A percentile compares a stretch with the other conserved stretches of the same genome.
Conservation (phyloP, 2,888 invertebrate species). For the Alloscopus bannaensis region DNA sequence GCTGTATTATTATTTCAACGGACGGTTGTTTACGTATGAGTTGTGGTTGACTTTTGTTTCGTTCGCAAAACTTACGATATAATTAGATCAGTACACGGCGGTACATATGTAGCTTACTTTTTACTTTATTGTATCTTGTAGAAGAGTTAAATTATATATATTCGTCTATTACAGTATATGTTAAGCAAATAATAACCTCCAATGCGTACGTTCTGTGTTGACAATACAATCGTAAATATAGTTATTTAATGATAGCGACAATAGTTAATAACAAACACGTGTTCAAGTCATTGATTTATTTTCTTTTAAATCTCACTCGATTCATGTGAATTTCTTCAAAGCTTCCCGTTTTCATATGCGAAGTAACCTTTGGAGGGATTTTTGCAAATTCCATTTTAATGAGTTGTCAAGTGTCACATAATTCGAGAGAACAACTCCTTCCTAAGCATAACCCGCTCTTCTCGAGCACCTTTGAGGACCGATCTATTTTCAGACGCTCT, state of each 20-base stretch:
- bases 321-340: not conserved
- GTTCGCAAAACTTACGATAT: not conserved
- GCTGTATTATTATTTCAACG: too few species aligned
- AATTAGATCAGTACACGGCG: too few species aligned
- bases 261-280: not conserved
- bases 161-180: not conserved
- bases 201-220: conserved; percentile 56
- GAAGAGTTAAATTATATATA: not conserved
- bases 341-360: too few species aligned
- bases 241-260: conserved; percentile 7
- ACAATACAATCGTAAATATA: conserved; percentile 54
- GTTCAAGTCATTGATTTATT: not conserved
- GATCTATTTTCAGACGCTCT: conserved; percentile 77
- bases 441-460: conserved; percentile 74
- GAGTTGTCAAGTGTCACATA: too few species aligned
- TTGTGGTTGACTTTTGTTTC: too few species aligned
- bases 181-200: conserved; percentile 2
- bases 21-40: too few species aligned
- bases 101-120: not conserved
- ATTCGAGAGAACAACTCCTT: conserved; percentile 71
- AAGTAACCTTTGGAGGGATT: too few species aligned
- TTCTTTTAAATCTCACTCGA: not conserved
- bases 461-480: conserved; percentile 75
- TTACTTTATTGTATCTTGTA: not conserved
- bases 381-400: not conserved